A percentile compares a stretch with the other conserved stretches of the same genome.
These are phyloP conservation scores for Psittacula echo DNA, from an alignment of 2,797 vertebrate species.

Conservation along the genomic window DNA sequence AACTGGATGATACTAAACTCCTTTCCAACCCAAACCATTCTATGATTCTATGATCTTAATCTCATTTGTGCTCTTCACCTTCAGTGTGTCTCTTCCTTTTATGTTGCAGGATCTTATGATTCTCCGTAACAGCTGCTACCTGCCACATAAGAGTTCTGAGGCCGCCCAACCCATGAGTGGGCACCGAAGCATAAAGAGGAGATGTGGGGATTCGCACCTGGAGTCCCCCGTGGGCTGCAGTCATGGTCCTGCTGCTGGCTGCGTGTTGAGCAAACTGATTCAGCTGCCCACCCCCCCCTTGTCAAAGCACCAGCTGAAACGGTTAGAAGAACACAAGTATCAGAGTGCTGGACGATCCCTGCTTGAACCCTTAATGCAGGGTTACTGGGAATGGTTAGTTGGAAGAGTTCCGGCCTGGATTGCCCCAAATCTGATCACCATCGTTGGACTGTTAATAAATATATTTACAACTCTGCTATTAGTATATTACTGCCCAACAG, in stretches of 20 bases:
- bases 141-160: background rate
- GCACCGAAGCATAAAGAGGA: slow-evolving; percentile 81
- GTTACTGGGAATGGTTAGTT: slow-evolving; percentile 98
- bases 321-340: slow-evolving; percentile 96
- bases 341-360: slow-evolving; percentile 92
- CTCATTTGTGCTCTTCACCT: background rate
- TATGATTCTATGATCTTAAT: background rate
- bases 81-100: background rate
- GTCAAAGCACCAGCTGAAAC: slow-evolving; percentile 93
- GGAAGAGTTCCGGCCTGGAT: slow-evolving; percentile 91
- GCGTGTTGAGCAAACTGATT: slow-evolving; percentile 85
- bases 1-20: background rate
- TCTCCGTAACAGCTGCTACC: slow-evolving; percentile 22
- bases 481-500: slow-evolving; percentile 95
- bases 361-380: slow-evolving; percentile 96
- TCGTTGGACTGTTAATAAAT: slow-evolving; percentile 93
- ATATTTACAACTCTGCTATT: slow-evolving; percentile 94
- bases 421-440: slow-evolving; percentile 96
- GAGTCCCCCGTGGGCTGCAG: slow-evolving; percentile 78
- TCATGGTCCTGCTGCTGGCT: slow-evolving; percentile 70
- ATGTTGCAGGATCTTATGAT: slow-evolving; percentile 53
- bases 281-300: slow-evolving; percentile 92
- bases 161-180: slow-evolving; percentile 83
- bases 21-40: background rate
- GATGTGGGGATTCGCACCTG: slow-evolving; percentile 80